A percentile compares a stretch with the other conserved stretches of the same genome.
phyloP scores from a whole-genome alignment of 2,888 invertebrate species.

The Brassicogethes aeneus region DNA sequence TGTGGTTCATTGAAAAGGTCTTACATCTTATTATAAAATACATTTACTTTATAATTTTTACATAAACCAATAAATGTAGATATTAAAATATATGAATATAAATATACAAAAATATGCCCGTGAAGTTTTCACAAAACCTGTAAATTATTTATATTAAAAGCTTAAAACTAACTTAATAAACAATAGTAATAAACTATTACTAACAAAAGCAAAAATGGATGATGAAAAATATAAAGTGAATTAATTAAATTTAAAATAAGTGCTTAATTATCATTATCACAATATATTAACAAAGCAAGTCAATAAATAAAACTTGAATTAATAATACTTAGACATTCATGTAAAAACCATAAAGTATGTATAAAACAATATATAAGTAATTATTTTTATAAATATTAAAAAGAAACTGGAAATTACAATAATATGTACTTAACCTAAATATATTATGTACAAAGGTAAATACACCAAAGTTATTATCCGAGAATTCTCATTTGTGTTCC shows the following conservation, averaged over 20 bases:
- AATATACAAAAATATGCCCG: neutral
- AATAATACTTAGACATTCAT: too few species aligned
- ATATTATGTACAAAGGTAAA: conserved; percentile 2
- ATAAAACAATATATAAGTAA: conserved; percentile 17
- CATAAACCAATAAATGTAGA: neutral
- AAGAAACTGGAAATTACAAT: conserved; percentile 5
- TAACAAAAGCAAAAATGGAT: too few species aligned
- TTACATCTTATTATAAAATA: conserved; percentile 5
- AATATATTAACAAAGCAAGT: too few species aligned
- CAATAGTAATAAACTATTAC: too few species aligned
- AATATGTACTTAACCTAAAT: conserved; percentile 2
- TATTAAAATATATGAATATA: neutral
- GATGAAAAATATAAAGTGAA: too few species aligned
- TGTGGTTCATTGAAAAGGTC: conserved; percentile 6
- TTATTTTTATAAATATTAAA: conserved; percentile 19
- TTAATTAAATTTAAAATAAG: too few species aligned
- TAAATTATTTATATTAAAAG: too few species aligned
- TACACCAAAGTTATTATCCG: neutral
- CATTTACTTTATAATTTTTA: neutral
- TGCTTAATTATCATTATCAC: too few species aligned
- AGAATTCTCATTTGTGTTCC: conserved; percentile 1
- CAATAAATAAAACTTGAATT: too few species aligned
- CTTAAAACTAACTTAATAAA: too few species aligned
- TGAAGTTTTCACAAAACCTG: too few species aligned
- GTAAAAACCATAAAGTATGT: conserved; percentile 4